These are phyloP conservation scores for Cepaea nemoralis DNA, from an alignment of 1,140 invertebrate genomes.

Conservation along the genomic window DNA sequence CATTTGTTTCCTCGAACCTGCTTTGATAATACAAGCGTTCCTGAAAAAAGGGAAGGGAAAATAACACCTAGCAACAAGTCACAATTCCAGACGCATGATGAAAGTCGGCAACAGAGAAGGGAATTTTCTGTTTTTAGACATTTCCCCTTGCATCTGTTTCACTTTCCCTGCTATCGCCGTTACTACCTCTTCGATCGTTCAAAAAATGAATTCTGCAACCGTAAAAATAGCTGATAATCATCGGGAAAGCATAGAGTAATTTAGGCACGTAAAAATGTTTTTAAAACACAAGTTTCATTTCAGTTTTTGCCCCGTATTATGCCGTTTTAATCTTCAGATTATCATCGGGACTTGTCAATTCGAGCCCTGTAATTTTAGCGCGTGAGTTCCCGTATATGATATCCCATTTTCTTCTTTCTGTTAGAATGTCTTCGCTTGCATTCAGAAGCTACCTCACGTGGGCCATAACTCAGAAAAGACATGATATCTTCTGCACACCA, in stretches of 20 bases:
- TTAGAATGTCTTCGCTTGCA: background rate
- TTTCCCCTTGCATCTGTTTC: too few relatives aligned
- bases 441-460: background rate
- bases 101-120: background rate
- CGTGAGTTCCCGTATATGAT: background rate
- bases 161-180: too few relatives aligned
- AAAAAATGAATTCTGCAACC: background rate
- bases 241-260: background rate
- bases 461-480: background rate
- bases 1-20: background rate
- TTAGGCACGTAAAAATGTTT: background rate
- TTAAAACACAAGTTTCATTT: background rate
- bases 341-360: background rate
- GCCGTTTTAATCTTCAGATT: background rate
- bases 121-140: too few relatives aligned
- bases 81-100: background rate
- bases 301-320: background rate
- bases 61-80: background rate
- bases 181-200: background rate
- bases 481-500: background rate
- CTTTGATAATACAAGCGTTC: background rate
- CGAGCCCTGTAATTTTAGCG: background rate
- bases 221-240: conserved; percentile 3
- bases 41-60: background rate
- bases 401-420: background rate